These are phyloP conservation scores for Drosophila nr. fundita DNA, from an alignment of 2,888 invertebrate genomes.

Conservation along the genomic window DNA sequence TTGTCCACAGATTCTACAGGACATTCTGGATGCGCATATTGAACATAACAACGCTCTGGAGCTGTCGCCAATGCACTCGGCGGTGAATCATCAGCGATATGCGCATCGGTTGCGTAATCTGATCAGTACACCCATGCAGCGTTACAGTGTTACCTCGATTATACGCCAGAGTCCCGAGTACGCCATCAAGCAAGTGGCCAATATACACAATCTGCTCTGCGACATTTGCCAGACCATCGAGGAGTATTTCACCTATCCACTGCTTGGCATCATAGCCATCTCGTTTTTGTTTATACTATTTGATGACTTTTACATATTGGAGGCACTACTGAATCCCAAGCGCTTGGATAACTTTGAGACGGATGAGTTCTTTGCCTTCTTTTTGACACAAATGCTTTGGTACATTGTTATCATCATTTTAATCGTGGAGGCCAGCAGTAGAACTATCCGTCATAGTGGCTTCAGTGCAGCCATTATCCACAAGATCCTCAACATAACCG, in stretches of 20 bases:
- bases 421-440: conserved; percentile 82
- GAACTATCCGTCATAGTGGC: conserved; percentile 78
- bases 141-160: conserved; percentile 79
- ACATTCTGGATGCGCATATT: conserved; percentile 78
- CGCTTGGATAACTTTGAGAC: conserved; percentile 78
- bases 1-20: conserved; percentile 75
- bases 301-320: conserved; percentile 83
- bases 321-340: conserved; percentile 80
- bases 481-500: conserved; percentile 82
- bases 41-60: conserved; percentile 74
- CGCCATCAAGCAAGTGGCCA: conserved; percentile 81
- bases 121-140: conserved; percentile 65
- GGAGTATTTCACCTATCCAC: conserved; percentile 82
- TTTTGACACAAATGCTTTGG: conserved; percentile 82
- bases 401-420: conserved; percentile 81
- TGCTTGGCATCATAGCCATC: conserved; percentile 82
- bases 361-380: conserved; percentile 83
- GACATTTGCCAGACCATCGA: conserved; percentile 83
- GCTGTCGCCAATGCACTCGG: conserved; percentile 79
- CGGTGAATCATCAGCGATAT: conserved; percentile 61
- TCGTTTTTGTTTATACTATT: conserved; percentile 83
- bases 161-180: conserved; percentile 79
- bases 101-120: conserved; percentile 53
- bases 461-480: conserved; percentile 80
- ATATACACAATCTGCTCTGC: conserved; percentile 82